Conservation (phyloP, 2,113 vertebrate genomes). For the Bufo bufo region DNA sequence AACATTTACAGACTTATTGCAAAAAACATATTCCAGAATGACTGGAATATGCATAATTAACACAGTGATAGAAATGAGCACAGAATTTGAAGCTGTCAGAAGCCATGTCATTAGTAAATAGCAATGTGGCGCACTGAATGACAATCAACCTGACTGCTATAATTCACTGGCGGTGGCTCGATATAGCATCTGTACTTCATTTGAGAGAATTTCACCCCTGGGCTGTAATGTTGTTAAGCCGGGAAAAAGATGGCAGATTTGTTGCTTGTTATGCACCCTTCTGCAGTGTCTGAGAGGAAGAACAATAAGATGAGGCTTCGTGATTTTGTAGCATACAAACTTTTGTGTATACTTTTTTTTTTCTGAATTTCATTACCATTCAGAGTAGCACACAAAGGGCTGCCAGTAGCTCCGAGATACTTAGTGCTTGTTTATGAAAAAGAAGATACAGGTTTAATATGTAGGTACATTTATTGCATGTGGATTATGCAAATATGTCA, state of each 20-base stretch:
- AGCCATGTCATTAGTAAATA: conserved; percentile 50
- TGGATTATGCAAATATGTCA: neutral
- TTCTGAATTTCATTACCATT: conserved; percentile 39
- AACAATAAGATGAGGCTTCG: conserved; percentile 41
- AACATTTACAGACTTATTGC: conserved; percentile 17
- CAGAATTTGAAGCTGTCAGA: conserved; percentile 25
- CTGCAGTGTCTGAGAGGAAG: conserved; percentile 36
- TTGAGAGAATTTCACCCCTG: conserved; percentile 57
- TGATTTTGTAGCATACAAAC: conserved; percentile 40
- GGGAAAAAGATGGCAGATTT: conserved; percentile 51
- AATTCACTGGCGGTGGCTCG: conserved; percentile 42
- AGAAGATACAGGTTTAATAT: neutral
- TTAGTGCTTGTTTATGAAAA: conserved; percentile 1
- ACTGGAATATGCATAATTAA: conserved; percentile 43
- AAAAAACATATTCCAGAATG: conserved; percentile 21
- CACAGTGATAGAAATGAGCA: neutral
- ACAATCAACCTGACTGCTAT: conserved; percentile 40
- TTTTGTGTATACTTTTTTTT: neutral
- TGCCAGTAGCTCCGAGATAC: conserved; percentile 19
- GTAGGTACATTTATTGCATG: neutral
- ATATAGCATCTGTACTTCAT: conserved; percentile 55
- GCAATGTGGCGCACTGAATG: conserved; percentile 34
- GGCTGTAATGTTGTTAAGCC: conserved; percentile 55
- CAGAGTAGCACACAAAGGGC: conserved; percentile 26
- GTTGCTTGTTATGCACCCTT: conserved; percentile 51